Base-by-base conservation (phyloP, 2,888 invertebrate species). In the Zaprionus lineosus region DNA sequence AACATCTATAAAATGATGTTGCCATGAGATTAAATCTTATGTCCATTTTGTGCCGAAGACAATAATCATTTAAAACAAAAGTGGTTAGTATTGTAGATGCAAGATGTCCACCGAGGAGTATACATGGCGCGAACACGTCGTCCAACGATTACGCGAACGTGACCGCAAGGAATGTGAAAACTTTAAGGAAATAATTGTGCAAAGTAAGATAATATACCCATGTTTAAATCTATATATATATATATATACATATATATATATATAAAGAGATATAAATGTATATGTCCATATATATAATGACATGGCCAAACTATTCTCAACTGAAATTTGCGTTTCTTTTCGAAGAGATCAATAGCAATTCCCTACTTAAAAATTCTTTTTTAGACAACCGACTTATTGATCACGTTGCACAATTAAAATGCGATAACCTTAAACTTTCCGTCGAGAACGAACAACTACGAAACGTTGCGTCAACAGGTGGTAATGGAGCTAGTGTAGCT, bases 381-480 rank as follows among this genome's bases (percentile, higher is more conserved):
- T 24, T 91, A 97, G 97, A 97, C 90, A 97, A 95, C 90, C 93
- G 95, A 74, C 91, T 97, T 37, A 95, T 96, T 90, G 97, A 98
- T 88, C 94, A 92, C 90, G 93, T 95, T 14, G 95, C 95, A 81
- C 93, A 94, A 33, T 90, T 97, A 51, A 94, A 95, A 86, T 92
- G 93, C 73, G 96, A 97, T 90, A 97, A 97, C 89, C 91, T 96
- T 16, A 96, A 96, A 73, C 91, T 97, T 24, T 95, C 95, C 7
- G 93, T 97, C 62, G 94, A 96, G 75, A 95, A 96, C 91, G 97
- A 97, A 88, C 95, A 94, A 86, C 92, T 96, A 37, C 92, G 94
- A 70, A 91, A 91, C 65, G 93, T 94, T 19, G 92, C 92, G 46
- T 83, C 88, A 81, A 86, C 87, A 86, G 87, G 88, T 87, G 88